Evolutionary conservation across 2,797 vertebrate species (phyloP).

Genomic region (Sarcoramphus papa): DNA sequence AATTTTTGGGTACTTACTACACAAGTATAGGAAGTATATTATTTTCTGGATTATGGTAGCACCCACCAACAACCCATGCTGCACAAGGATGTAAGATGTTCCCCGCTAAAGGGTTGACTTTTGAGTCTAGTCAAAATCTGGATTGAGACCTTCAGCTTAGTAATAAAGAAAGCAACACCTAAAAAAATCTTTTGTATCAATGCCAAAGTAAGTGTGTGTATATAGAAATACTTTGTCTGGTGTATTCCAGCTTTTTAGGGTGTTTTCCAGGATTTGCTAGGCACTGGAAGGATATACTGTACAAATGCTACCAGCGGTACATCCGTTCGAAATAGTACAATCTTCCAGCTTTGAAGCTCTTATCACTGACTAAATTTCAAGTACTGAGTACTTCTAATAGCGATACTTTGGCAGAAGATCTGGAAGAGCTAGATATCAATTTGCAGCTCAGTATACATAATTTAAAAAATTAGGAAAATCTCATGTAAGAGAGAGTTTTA

Average conservation of each 20-base stretch:
- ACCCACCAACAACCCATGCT: background rate
- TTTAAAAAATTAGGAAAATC: background rate
- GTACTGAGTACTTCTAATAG: background rate
- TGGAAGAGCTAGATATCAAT: background rate
- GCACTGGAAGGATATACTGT: background rate
- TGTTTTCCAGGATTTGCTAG: background rate
- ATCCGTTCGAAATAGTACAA: background rate
- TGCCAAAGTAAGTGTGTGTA: background rate
- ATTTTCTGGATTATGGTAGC: background rate
- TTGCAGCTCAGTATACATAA: background rate
- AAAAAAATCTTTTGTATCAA: background rate
- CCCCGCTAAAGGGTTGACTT: background rate
- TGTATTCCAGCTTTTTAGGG: background rate
- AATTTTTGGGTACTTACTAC: background rate
- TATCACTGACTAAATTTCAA: background rate
- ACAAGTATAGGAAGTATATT: background rate
- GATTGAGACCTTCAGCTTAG: background rate
- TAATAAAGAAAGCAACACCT: background rate
- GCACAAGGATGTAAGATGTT: background rate
- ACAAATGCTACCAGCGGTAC: background rate
- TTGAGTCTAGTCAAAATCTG: background rate
- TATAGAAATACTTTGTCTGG: background rate
- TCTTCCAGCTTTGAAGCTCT: background rate
- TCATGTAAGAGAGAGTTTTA: background rate
- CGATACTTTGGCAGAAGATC: background rate